A percentile compares a stretch with the other conserved stretches of the same genome.
Conservation (phyloP, 1,140 invertebrate genomes). For the Dreissena rostriformis region DNA sequence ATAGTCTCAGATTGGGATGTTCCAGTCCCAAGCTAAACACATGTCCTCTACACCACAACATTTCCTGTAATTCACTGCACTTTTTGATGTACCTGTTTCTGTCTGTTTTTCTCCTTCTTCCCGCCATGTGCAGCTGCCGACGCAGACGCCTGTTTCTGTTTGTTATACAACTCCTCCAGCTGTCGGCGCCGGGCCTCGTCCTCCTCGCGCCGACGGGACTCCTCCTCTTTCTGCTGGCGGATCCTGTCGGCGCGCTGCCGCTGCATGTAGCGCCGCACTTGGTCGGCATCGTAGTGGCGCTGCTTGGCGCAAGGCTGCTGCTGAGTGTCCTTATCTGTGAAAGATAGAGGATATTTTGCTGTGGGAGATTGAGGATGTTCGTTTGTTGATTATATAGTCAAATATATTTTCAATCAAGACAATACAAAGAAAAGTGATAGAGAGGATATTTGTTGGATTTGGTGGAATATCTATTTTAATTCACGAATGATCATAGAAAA, state of each 20-base stretch:
- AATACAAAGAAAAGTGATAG: no score
- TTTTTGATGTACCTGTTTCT: conserved; percentile 25
- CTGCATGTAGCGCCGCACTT: conserved; percentile 76
- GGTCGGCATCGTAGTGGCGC: conserved; percentile 76
- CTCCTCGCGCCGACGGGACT: conserved; percentile 63
- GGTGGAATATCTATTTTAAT: no score
- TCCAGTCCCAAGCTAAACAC: no score
- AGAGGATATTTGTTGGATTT: no score
- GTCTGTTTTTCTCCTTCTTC: conserved; percentile 50
- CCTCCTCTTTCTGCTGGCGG: conserved; percentile 67
- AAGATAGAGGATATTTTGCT: conserved; percentile 5
- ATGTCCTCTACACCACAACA: no score
- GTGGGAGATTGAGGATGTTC: not conserved
- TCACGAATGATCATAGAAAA: no score
- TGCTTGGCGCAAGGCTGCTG: conserved; percentile 71
- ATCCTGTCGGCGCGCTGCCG: conserved; percentile 74
- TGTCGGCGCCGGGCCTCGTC: conserved; percentile 67
- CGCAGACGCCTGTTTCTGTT: conserved; percentile 63
- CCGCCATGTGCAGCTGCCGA: conserved; percentile 3
- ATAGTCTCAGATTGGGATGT: no score
- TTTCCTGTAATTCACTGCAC: not conserved
- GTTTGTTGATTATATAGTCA: no score
- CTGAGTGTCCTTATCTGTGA: conserved; percentile 69
- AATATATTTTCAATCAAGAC: no score
- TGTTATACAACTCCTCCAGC: conserved; percentile 68